Conservation (phyloP, 2,113 vertebrate species). For the Synchiropus splendidus region DNA sequence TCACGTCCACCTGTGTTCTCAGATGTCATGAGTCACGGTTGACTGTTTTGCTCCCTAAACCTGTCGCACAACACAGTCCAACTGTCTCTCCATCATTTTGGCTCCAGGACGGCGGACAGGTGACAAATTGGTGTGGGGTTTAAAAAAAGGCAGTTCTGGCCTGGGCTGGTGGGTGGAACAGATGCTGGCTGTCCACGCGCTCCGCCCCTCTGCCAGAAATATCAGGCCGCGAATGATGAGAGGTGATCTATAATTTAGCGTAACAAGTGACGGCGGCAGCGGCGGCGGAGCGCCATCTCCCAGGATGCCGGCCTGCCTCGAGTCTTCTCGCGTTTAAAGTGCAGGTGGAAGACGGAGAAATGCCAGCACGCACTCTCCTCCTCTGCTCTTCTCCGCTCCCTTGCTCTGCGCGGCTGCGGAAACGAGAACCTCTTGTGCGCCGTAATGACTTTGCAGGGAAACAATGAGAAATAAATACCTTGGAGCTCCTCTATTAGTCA, state of each 20-base stretch:
- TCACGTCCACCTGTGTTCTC: background rate
- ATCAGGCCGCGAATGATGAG: constrained; percentile 54
- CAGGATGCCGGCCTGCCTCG: constrained; percentile 41
- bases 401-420: constrained; percentile 37
- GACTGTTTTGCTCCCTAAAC: no score
- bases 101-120: constrained; percentile 18
- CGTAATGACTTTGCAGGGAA: constrained; percentile 65
- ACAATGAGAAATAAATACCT: constrained; percentile 71
- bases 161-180: constrained; percentile 40
- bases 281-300: no score
- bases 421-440: constrained; percentile 53
- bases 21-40: no score
- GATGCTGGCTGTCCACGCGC: constrained; percentile 59
- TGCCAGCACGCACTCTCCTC: constrained; percentile 11
- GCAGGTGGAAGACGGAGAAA: constrained; percentile 24
- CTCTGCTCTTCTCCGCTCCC: constrained; percentile 7
- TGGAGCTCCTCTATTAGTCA: constrained; percentile 69
- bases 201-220: constrained; percentile 60
- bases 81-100: no score
- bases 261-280: no score
- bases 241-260: constrained; percentile 67
- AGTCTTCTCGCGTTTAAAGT: constrained; percentile 49
- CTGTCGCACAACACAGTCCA: no score
- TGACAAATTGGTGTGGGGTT: constrained; percentile 23
- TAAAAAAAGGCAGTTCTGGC: constrained; percentile 25